Base-by-base conservation (phyloP, 2,888 invertebrate species). In the Stenoptilia bipunctidactyla region DNA sequence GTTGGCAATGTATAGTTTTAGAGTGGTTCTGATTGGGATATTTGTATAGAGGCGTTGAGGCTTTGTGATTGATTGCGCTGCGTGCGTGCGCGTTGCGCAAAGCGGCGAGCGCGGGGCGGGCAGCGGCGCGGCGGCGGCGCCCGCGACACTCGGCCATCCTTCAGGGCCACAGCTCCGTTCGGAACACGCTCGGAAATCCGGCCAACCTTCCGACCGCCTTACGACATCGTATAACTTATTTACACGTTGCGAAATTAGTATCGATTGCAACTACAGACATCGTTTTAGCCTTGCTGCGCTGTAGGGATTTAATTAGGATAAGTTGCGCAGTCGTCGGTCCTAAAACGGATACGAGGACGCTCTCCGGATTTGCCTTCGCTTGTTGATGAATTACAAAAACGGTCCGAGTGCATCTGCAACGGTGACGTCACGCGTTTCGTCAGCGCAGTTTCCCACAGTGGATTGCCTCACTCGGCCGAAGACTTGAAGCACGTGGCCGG, bases 271-370 rank as follows among this genome's bases (percentile, higher is more conserved):
- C 77, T 75, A 77, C 76, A 79, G 70, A 73, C 80, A 73, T 77
- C 76, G 77, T 79, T 71, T 73, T 74, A 79, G 80, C 79, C 79
- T 80, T 77, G 80, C 72, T 61, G 48, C 47, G 69, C 63, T 66
- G 74, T 77, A 80, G 79, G 80, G 82, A 77, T 79, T 82, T 82
- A 82, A 83, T 83, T 82, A 82, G 82, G 80, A 82, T 75, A 76
- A 75, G 66, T 80, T 79, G 79, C 82, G 77, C 73, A 74, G 64
- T 64, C 63, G 65, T 51, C 57, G 66, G 61, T 63, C 75, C 79
- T 77, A 75, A 56, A 82, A 77, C 74, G 76, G 79, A 77, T 75
- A 80, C 80, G 82, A 80, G 80, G 82, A 79, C 80, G 75, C 65
- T 74, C 62, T 68, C 63, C 69, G 60, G 65, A 58, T 57, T 55